These are phyloP conservation scores for Hippoglossus hippoglossus DNA, from an alignment of 2,797 vertebrate genomes.

Conservation along the genomic window DNA sequence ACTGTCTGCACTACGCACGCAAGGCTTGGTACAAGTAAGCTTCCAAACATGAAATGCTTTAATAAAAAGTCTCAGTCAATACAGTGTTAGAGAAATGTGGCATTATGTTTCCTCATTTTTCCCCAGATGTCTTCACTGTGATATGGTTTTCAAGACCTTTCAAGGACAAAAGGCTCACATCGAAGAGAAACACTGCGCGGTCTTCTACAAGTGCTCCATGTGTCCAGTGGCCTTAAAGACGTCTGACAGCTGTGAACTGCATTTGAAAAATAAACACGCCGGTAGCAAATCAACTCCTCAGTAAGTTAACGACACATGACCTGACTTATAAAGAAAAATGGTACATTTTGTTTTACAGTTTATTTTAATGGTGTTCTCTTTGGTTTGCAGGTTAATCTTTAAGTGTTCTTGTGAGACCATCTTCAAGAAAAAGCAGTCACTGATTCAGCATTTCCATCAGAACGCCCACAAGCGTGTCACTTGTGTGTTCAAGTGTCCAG, in stretches of 20 bases:
- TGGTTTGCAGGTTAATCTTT: slow-evolving; percentile 90
- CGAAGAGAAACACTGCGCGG: slow-evolving; percentile 93
- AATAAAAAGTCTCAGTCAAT: neutral
- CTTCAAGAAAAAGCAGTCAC: slow-evolving; percentile 94
- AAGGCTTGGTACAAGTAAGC: slow-evolving; percentile 96
- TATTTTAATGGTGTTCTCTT: neutral
- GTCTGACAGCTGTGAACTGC: slow-evolving; percentile 86
- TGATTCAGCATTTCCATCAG: slow-evolving; percentile 95
- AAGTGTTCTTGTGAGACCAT: slow-evolving; percentile 96
- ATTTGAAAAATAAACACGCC: slow-evolving; percentile 90
- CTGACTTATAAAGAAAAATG: neutral
- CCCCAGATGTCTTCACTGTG: slow-evolving; percentile 95
- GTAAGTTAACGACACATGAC: slow-evolving; percentile 82
- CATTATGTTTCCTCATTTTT: slow-evolving; percentile 10
- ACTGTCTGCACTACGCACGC: slow-evolving; percentile 96
- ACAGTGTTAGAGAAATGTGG: neutral
- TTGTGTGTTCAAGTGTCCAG: slow-evolving; percentile 95
- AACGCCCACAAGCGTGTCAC: slow-evolving; percentile 87
- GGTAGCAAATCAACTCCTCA: slow-evolving; percentile 82
- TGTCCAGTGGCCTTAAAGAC: slow-evolving; percentile 97
- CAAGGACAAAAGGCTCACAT: slow-evolving; percentile 93
- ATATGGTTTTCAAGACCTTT: slow-evolving; percentile 91
- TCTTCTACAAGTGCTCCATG: slow-evolving; percentile 94
- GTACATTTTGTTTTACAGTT: neutral
- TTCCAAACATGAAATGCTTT: neutral